These are phyloP conservation scores for Labrus mixtus DNA, from an alignment of 2,113 vertebrate genomes.

Conservation along the genomic window DNA sequence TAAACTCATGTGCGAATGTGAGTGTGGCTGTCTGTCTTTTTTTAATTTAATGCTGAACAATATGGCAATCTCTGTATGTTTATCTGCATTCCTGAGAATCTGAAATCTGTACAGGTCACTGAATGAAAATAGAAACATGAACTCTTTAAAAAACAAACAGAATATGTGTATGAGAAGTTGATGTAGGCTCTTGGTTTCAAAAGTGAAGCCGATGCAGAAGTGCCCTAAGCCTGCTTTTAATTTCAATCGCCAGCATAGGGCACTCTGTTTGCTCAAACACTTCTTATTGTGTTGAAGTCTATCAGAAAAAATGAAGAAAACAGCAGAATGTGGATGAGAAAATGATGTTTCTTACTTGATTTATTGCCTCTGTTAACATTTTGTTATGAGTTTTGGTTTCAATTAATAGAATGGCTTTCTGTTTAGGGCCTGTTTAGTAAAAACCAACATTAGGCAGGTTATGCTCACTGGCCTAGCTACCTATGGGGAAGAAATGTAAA, in stretches of 20 bases:
- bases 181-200: neutral
- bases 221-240: neutral
- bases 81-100: neutral
- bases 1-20: constrained; percentile 8
- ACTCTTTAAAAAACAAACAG: neutral
- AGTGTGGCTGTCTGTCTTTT: neutral
- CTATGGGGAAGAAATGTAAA: too few relatives aligned
- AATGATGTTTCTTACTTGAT: too few relatives aligned
- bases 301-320: too few relatives aligned
- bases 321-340: too few relatives aligned
- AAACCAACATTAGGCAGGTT: too few relatives aligned
- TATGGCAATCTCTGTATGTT: neutral
- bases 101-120: neutral
- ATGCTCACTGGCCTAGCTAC: too few relatives aligned
- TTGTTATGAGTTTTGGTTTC: too few relatives aligned
- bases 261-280: too few relatives aligned
- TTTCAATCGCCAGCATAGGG: neutral
- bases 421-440: too few relatives aligned
- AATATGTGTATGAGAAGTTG: neutral
- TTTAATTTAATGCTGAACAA: neutral
- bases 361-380: too few relatives aligned
- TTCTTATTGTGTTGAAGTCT: too few relatives aligned
- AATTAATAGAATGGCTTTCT: too few relatives aligned
- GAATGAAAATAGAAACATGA: neutral
- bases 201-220: neutral